Evolutionary conservation across 2,113 vertebrate genomes (phyloP).

Genomic region (Ceyx melanurus): DNA sequence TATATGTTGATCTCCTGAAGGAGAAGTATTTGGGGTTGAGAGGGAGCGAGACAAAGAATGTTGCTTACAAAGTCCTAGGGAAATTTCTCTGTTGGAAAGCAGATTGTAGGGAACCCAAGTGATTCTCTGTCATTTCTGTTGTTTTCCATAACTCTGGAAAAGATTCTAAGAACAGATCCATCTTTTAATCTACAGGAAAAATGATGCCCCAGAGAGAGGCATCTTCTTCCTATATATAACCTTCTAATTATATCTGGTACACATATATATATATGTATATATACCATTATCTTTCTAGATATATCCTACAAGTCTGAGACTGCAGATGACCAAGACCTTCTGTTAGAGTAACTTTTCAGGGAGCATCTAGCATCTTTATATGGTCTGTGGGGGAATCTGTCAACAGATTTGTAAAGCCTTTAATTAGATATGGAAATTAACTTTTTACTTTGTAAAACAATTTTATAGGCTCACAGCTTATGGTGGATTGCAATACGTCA

Average conservation of each 20-base stretch:
- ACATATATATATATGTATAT: no score
- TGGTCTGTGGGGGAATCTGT: background rate
- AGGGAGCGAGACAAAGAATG: background rate
- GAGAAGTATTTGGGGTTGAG: background rate
- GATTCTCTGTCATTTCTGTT: background rate
- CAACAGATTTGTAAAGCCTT: background rate
- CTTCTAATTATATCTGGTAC: no score
- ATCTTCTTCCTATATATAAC: background rate
- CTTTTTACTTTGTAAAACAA: slow-evolving; percentile 3
- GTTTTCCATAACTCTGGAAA: background rate
- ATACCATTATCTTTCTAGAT: background rate
- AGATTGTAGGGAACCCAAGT: background rate
- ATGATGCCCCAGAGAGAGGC: background rate
- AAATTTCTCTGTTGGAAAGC: background rate
- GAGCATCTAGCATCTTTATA: background rate
- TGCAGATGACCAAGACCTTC: background rate
- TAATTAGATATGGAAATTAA: background rate
- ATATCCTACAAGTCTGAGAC: background rate
- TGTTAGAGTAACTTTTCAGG: background rate
- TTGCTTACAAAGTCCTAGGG: background rate
- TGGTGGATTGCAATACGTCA: slow-evolving; percentile 77
- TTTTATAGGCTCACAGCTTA: slow-evolving; percentile 79
- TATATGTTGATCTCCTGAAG: background rate
- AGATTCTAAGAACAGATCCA: background rate
- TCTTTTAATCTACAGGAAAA: background rate